Percentiles rank a stretch among this genome's conserved stretches.
phyloP scores from a whole-genome alignment of 2,888 invertebrate species.

The Drosophila dives region DNA sequence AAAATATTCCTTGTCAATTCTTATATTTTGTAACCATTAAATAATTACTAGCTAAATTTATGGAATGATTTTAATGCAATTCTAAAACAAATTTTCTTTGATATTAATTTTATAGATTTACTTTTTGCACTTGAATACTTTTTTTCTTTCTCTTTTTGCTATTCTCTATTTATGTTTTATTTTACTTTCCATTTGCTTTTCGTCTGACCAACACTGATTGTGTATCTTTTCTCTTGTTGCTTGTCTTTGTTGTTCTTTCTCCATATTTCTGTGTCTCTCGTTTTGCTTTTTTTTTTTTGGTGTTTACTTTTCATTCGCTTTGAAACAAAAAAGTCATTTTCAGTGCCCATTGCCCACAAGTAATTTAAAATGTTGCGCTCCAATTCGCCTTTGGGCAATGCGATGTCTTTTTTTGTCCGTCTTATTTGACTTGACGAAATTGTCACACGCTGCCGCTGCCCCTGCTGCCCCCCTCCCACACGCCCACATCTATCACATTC shows the following conservation, averaged over 20 bases:
- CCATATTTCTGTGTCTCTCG: conserved; percentile 7
- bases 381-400: conserved; percentile 58
- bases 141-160: neutral
- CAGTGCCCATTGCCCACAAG: conserved; percentile 57
- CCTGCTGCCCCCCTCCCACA: conserved; percentile 19
- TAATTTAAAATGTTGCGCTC: conserved; percentile 71
- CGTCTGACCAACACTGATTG: neutral
- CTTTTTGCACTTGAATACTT: neutral
- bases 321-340: conserved; percentile 47
- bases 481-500: conserved; percentile 33
- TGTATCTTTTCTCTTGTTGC: conserved; percentile 14
- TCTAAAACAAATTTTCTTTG: neutral
- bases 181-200: neutral
- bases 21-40: neutral
- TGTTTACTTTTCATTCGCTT: conserved; percentile 3
- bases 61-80: neutral
- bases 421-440: conserved; percentile 45
- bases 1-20: neutral
- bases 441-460: conserved; percentile 54
- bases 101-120: neutral
- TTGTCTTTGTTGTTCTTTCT: conserved; percentile 6
- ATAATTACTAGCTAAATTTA: neutral
- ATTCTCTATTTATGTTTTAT: neutral
- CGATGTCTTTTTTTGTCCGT: conserved; percentile 50
- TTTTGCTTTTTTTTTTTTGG: neutral